phyloP scores from a whole-genome alignment of 2,113 vertebrate genomes.

The Motacilla tschutschensis region DNA sequence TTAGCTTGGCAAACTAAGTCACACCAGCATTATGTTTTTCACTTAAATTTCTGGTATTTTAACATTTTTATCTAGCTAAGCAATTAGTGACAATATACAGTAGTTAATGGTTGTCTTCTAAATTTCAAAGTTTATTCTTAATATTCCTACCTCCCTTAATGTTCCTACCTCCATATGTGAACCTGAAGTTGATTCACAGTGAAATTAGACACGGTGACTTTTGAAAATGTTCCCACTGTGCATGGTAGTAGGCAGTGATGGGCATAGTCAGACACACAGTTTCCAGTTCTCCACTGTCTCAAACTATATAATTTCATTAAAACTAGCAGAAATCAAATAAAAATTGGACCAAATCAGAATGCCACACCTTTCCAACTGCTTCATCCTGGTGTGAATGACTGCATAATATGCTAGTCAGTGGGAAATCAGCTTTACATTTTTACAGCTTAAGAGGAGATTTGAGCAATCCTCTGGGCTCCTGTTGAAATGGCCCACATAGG shows the following conservation, averaged over 20 bases:
- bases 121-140: background rate
- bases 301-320: constrained; percentile 9
- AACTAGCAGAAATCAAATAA: background rate
- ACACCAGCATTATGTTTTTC: background rate
- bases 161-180: accelerated
- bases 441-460: background rate
- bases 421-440: constrained; percentile 24
- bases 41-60: background rate
- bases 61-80: background rate
- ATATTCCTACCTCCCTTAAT: background rate
- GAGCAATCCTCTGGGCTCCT: background rate
- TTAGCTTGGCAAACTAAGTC: background rate
- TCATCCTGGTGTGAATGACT: background rate
- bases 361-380: constrained; percentile 1
- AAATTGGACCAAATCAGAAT: background rate
- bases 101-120: background rate
- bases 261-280: background rate
- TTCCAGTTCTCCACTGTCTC: background rate
- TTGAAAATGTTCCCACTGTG: background rate
- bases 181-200: background rate
- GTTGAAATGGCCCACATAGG: background rate
- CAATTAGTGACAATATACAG: background rate
- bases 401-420: background rate
- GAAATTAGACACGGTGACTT: background rate
- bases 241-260: background rate